phyloP scores from a whole-genome alignment of 2,113 vertebrate species.

The Heterocephalus glaber region DNA sequence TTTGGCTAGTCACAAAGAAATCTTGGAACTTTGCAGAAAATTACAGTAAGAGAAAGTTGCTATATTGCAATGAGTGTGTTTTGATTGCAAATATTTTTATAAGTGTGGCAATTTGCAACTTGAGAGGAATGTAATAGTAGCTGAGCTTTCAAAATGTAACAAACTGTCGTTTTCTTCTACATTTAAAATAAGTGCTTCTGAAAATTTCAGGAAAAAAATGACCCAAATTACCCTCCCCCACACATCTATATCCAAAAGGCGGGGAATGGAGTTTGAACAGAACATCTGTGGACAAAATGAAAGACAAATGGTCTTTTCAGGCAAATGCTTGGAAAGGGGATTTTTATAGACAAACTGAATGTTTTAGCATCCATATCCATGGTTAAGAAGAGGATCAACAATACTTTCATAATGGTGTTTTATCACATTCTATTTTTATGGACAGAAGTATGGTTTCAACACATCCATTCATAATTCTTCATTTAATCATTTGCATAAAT shows the following conservation, averaged over 20 bases:
- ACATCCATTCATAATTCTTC: conserved; percentile 67
- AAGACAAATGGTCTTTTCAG: conserved; percentile 79
- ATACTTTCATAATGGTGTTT: conserved; percentile 74
- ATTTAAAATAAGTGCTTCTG: conserved; percentile 78
- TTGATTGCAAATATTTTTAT: conserved; percentile 78
- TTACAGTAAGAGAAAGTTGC: conserved; percentile 73
- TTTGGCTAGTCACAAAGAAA: conserved; percentile 75
- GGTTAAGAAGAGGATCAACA: conserved; percentile 67
- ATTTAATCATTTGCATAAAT: conserved; percentile 68
- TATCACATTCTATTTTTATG: conserved; percentile 76
- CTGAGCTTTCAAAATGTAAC: conserved; percentile 78
- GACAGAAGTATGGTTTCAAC: conserved; percentile 71
- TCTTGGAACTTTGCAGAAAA: conserved; percentile 75
- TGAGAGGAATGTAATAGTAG: conserved; percentile 82
- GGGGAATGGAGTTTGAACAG: conserved; percentile 60
- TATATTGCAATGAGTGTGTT: conserved; percentile 72
- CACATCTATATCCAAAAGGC: conserved; percentile 63
- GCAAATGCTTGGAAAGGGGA: conserved; percentile 70
- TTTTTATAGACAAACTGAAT: conserved; percentile 73
- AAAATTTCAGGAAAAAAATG: conserved; percentile 75
- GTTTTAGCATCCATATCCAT: conserved; percentile 65
- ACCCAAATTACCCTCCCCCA: conserved; percentile 74
- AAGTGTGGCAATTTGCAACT: conserved; percentile 77
- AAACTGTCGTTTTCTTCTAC: conserved; percentile 77
- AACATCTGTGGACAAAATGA: conserved; percentile 78